Conservation (phyloP, 1,140 invertebrate genomes). For the Schlechtendalia chinensis region DNA sequence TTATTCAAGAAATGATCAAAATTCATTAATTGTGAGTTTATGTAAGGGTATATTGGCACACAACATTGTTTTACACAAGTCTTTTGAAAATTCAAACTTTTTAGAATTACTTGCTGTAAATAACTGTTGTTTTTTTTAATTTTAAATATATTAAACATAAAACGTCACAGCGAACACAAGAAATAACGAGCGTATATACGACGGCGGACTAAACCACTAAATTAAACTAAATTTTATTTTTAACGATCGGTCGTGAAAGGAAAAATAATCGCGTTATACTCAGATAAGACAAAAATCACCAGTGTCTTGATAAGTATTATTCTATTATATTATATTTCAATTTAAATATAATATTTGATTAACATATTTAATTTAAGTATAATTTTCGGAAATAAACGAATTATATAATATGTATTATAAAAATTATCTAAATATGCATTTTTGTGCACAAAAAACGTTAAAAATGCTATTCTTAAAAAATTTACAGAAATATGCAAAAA, state of each 20-base stretch:
- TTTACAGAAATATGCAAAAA: background rate
- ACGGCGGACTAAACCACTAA: too few relatives aligned
- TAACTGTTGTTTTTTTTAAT: background rate
- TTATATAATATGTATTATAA: background rate
- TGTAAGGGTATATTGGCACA: background rate
- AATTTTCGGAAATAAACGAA: background rate
- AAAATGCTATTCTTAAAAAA: background rate
- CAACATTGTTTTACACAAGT: background rate
- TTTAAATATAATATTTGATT: background rate
- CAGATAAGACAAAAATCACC: background rate
- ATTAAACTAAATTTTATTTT: background rate
- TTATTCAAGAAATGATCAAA: background rate
- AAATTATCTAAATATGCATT: background rate
- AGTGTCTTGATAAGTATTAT: background rate
- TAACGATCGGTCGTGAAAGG: background rate
- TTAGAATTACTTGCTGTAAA: slow-evolving; percentile 1
- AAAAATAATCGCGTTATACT: background rate
- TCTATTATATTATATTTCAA: background rate
- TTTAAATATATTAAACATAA: background rate
- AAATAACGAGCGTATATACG: background rate
- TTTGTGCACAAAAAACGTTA: background rate
- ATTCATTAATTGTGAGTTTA: background rate
- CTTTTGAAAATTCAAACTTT: background rate
- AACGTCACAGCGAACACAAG: background rate
- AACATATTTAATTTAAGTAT: background rate